Percentiles rank a stretch among this genome's conserved stretches.
Conservation (phyloP, 2,113 vertebrate species). For the Pteropus alecto region DNA sequence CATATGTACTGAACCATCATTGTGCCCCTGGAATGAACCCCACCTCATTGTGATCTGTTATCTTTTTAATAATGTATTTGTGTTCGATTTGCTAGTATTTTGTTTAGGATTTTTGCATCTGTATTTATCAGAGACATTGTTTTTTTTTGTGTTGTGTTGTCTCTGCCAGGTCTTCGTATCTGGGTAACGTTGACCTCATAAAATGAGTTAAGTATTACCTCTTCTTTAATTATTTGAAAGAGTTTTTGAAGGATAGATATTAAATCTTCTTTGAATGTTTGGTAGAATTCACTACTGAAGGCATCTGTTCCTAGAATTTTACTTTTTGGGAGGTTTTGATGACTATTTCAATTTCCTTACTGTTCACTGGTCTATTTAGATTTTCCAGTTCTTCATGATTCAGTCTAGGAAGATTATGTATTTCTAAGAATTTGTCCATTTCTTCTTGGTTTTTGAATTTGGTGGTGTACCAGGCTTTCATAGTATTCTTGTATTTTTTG, state of each 20-base stretch:
- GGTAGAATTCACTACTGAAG: neutral
- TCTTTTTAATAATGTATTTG: neutral
- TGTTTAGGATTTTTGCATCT: too few relatives aligned
- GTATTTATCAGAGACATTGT: neutral
- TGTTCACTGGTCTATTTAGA: neutral
- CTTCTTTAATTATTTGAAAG: neutral
- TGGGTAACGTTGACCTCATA: too few relatives aligned
- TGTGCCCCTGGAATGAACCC: neutral
- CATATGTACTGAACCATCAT: neutral
- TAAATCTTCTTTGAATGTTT: neutral
- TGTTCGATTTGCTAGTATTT: neutral
- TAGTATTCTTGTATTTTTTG: neutral
- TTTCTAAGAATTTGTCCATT: too few relatives aligned
- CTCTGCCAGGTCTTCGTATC: too few relatives aligned
- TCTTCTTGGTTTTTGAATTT: neutral
- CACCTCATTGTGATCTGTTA: neutral
- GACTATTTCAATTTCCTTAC: neutral
- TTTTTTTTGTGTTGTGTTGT: neutral
- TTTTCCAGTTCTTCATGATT: too few relatives aligned
- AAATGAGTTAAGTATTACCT: neutral
- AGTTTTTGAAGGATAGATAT: neutral
- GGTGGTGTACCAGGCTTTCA: neutral
- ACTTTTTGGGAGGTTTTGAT: neutral
- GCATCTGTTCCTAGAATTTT: neutral
- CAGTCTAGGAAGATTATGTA: too few relatives aligned